A percentile compares a stretch with the other conserved stretches of the same genome.
These are phyloP conservation scores for Laterallus jamaicensis DNA, from an alignment of 2,113 vertebrate species.

Conservation along the genomic window DNA sequence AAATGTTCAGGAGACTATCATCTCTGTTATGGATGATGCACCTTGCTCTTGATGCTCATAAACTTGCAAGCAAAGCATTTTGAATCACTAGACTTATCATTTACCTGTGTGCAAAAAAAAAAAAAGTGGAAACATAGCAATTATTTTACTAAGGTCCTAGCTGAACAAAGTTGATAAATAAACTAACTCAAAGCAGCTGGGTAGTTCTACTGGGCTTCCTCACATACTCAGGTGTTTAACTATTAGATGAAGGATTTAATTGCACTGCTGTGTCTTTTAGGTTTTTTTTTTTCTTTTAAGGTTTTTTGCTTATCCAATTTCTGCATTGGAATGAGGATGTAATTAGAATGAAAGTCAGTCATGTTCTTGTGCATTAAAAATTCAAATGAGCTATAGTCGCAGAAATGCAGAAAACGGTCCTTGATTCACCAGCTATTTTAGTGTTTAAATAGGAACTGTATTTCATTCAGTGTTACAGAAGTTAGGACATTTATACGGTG, in stretches of 20 bases:
- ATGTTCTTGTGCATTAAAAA: not conserved
- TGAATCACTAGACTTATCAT: not conserved
- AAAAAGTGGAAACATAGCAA: not conserved
- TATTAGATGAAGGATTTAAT: not conserved
- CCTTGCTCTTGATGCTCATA: not conserved
- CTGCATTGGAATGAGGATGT: not conserved
- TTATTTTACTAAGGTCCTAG: not conserved
- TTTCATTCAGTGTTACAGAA: not conserved
- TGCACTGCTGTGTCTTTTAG: not conserved
- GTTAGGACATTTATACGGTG: not conserved
- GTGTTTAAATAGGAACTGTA: conserved; percentile 10
- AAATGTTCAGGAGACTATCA: not conserved
- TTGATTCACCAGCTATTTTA: not conserved
- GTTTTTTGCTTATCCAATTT: not conserved
- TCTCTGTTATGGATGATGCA: not conserved
- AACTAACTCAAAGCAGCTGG: not conserved
- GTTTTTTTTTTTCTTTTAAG: not conserved
- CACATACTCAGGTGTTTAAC: not conserved
- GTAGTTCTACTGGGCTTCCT: not conserved
- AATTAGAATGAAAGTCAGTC: not conserved
- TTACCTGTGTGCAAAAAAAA: not conserved
- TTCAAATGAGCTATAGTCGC: not conserved
- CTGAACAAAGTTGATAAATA: not conserved
- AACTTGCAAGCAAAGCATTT: not conserved
- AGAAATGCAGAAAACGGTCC: not conserved